Conservation (phyloP, 1,140 invertebrate species). For the Heliconius nattereri region DNA sequence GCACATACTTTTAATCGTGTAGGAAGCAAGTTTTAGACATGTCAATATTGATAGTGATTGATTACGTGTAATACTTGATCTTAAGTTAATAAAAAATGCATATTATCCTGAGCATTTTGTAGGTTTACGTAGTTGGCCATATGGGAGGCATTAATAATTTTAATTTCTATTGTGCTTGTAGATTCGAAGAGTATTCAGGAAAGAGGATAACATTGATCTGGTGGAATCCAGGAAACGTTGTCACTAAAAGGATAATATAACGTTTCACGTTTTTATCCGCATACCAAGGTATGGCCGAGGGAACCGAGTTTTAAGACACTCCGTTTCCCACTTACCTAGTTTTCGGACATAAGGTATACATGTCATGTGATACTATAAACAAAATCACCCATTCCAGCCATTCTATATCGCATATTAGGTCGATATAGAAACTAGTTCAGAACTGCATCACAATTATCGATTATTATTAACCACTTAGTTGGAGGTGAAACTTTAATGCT, state of each 20-base stretch:
- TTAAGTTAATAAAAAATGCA: background rate
- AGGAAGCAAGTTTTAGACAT: background rate
- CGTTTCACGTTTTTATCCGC: background rate
- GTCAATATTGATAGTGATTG: conserved; percentile 2
- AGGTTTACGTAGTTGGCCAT: background rate
- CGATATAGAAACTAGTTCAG: conserved; percentile 57
- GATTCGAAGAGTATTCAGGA: no score
- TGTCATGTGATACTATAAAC: background rate
- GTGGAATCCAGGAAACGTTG: no score
- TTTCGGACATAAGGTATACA: background rate
- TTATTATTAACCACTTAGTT: conserved; percentile 64
- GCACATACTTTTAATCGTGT: background rate
- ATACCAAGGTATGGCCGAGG: no score
- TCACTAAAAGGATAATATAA: no score
- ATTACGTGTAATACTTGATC: background rate
- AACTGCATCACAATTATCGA: conserved; percentile 65
- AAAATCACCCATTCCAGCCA: conserved; percentile 29
- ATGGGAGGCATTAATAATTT: background rate
- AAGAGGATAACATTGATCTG: no score
- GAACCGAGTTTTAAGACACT: background rate
- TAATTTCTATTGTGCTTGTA: background rate
- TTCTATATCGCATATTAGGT: conserved; percentile 44
- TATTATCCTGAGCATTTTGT: background rate
- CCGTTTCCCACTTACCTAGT: background rate
- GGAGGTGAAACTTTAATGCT: conserved; percentile 54